These are phyloP conservation scores for Setophaga coronata DNA, from an alignment of 2,113 vertebrate species.

Conservation along the genomic window DNA sequence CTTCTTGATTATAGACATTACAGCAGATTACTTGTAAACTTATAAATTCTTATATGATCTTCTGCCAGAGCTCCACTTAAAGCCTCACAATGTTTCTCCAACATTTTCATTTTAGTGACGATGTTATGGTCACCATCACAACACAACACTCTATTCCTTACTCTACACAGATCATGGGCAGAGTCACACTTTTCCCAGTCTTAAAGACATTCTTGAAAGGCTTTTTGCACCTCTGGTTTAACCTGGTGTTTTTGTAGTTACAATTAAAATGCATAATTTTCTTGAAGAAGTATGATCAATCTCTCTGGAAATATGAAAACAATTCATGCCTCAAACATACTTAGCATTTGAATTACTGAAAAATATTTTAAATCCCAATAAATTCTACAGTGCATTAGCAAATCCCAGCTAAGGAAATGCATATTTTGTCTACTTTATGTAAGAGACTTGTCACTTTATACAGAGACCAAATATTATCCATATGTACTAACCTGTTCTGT, in stretches of 20 bases:
- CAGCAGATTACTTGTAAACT: neutral
- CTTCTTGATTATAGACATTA: neutral
- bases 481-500: conserved; percentile 84
- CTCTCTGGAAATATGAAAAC: neutral
- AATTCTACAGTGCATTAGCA: neutral
- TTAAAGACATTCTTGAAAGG: neutral
- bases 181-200: neutral
- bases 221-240: neutral
- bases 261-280: neutral
- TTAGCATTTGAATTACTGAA: neutral
- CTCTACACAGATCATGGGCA: neutral
- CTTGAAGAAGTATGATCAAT: neutral
- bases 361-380: neutral
- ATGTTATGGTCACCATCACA: neutral
- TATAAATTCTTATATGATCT: neutral
- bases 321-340: neutral
- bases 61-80: neutral
- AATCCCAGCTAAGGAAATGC: neutral
- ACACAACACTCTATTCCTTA: neutral
- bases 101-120: neutral
- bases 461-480: neutral
- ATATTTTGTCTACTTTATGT: neutral
- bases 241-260: neutral
- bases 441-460: neutral
- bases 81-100: neutral